Evolutionary conservation across 2,113 vertebrate genomes (phyloP).

Genomic region (Prietella phreatophila): DNA sequence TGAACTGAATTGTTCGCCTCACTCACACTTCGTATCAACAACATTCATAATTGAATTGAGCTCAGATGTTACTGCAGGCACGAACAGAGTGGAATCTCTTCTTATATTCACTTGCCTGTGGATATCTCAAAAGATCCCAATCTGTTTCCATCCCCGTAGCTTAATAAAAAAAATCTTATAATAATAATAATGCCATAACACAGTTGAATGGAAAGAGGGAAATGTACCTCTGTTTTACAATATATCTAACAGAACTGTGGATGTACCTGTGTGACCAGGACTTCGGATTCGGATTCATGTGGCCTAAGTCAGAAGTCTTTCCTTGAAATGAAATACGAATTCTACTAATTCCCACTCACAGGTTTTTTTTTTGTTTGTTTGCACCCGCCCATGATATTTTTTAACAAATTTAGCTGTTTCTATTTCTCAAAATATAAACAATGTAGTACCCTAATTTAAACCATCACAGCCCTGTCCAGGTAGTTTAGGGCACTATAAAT

Average conservation of each 20-base stretch:
- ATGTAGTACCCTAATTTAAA: neutral
- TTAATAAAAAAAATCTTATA: neutral
- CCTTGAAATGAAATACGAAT: neutral
- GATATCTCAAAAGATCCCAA: neutral
- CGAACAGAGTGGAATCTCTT: neutral
- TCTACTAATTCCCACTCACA: neutral
- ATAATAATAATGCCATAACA: neutral
- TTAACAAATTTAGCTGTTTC: neutral
- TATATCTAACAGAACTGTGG: neutral
- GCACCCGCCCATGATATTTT: neutral
- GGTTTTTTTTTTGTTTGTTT: neutral
- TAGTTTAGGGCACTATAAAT: neutral
- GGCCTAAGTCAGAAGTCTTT: neutral
- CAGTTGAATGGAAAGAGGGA: neutral
- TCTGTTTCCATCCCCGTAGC: neutral
- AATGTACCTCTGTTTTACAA: neutral
- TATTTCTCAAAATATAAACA: neutral
- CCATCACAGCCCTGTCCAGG: neutral
- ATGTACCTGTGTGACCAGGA: neutral
- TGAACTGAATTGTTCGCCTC: no score
- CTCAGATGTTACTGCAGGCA: neutral
- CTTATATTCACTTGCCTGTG: neutral
- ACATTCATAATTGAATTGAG: conserved; percentile 15
- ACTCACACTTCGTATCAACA: neutral
- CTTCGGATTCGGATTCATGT: neutral